A percentile compares a stretch with the other conserved stretches of the same genome.
Evolutionary conservation across 35 echinoderm and acorn worm genomes (phyloP).

Genomic region (Stichopus chloronotus): DNA sequence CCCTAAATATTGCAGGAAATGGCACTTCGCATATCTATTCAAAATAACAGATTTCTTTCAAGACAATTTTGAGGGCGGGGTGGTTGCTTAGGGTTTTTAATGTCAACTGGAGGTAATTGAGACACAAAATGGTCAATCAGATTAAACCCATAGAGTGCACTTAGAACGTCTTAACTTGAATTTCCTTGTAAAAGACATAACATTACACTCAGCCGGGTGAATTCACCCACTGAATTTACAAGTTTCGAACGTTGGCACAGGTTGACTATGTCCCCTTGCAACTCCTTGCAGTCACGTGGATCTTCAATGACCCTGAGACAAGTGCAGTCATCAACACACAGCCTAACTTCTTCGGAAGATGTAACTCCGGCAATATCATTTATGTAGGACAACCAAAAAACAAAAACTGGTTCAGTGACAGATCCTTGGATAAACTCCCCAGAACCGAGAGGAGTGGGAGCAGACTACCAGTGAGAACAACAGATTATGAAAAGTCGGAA

Average conservation of each 20-base stretch:
- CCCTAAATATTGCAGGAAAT: no score
- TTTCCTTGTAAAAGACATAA: background rate
- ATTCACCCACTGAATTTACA: background rate
- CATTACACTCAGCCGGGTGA: background rate
- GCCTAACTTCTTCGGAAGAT: background rate
- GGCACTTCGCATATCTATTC: no score
- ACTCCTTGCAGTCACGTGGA: background rate
- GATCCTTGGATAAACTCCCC: no score
- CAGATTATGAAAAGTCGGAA: background rate
- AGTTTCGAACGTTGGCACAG: no score
- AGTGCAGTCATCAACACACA: background rate
- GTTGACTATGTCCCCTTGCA: background rate
- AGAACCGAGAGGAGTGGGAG: background rate
- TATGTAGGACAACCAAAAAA: background rate
- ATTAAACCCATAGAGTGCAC: background rate
- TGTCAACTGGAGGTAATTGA: background rate
- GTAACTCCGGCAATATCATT: no score
- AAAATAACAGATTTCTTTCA: no score
- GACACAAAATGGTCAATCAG: background rate
- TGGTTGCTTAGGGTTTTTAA: no score
- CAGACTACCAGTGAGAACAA: background rate
- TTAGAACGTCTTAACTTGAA: background rate
- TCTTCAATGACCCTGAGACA: background rate
- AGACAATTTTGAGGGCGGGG: no score
- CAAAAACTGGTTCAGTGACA: background rate